phyloP scores from a whole-genome alignment of 2,113 vertebrate species.

The Burhinus oedicnemus region DNA sequence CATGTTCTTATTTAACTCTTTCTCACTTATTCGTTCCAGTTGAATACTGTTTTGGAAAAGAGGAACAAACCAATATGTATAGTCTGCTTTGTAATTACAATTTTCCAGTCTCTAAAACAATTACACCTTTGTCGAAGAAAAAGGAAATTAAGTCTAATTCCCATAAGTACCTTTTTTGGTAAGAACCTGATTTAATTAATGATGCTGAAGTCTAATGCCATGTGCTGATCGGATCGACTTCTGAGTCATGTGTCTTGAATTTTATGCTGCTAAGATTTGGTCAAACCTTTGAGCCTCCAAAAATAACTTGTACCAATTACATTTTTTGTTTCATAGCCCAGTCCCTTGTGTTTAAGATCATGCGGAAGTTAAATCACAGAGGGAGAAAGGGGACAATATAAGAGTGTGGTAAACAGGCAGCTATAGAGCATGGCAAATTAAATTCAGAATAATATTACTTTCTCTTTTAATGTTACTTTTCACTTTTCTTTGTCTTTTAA shows the following conservation, averaged over 20 bases:
- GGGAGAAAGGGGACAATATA: not conserved
- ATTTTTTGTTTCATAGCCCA: not conserved
- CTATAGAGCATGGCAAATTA: not conserved
- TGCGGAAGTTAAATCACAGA: not conserved
- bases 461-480: not conserved
- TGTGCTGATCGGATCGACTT: not conserved
- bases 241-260: constrained; percentile 2
- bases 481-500: not conserved
- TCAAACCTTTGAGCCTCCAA: not conserved
- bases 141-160: not conserved
- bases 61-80: not conserved
- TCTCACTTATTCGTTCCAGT: not conserved
- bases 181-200: not conserved
- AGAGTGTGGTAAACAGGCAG: not conserved
- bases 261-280: not conserved
- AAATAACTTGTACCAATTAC: not conserved
- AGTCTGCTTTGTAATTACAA: not conserved
- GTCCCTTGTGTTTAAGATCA: not conserved
- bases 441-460: not conserved
- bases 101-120: not conserved
- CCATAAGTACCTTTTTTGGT: not conserved
- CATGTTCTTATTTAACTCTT: not conserved
- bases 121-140: not conserved
- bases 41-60: not conserved
- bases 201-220: not conserved